Conservation (phyloP, 2,113 vertebrate genomes). For the Cryptomyrus ogoouensis region DNA sequence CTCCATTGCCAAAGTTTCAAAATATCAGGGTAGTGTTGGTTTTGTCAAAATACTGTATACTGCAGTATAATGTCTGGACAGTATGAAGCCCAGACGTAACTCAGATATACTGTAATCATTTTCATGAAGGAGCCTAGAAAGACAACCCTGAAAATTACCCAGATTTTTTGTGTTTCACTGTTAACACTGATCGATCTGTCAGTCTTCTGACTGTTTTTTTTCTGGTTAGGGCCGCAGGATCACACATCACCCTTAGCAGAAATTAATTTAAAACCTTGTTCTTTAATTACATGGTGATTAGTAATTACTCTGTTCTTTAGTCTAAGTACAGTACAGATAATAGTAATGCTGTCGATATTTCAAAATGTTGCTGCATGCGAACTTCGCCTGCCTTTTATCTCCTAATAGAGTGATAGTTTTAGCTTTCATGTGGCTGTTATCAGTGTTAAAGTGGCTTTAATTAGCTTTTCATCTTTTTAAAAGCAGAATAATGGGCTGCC, state of each 20-base stretch:
- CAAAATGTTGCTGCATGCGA: not conserved
- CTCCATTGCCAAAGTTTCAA: not conserved
- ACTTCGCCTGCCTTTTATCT: not conserved
- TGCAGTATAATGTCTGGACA: not conserved
- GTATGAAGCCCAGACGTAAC: not conserved
- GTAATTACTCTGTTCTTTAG: not conserved
- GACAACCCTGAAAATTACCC: not conserved
- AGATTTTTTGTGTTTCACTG: not conserved
- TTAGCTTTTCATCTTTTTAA: not conserved
- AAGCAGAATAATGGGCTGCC: not conserved
- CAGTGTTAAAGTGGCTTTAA: not conserved
- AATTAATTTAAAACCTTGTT: not conserved
- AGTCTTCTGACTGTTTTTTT: not conserved
- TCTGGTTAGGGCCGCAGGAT: not conserved
- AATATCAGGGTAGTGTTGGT: not conserved
- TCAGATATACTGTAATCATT: not conserved
- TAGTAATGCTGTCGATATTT: not conserved
- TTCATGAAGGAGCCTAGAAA: not conserved
- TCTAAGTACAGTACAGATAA: not conserved
- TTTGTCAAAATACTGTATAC: not conserved
- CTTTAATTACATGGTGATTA: not conserved
- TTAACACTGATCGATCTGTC: not conserved
- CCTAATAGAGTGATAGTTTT: not conserved
- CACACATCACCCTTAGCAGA: not conserved
- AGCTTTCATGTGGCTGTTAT: not conserved